Evolutionary conservation across 1,140 invertebrate species (phyloP), one percentile per base, ranked within the genome.

Genomic region (Akabosia matsudoensis): DNA sequence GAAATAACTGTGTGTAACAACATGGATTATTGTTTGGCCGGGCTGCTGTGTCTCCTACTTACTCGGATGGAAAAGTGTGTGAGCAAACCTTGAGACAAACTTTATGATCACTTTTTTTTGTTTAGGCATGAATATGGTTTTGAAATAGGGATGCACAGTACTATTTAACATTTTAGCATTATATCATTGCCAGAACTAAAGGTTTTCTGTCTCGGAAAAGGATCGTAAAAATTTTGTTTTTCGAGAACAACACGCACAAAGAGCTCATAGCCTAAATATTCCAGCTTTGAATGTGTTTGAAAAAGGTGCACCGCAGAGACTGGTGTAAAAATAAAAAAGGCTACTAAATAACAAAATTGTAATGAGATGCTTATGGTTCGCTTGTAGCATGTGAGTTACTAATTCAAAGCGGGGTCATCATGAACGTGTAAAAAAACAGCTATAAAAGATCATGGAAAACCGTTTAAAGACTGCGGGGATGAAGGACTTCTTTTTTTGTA

Each of bases 61-160:
- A 18, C 37, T 45, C 18, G 37, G 37, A 45, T 45, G 37, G 18
- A 10, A 18, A 18, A 45, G 37, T 45, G 37, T 45, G 22, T 10
- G 54, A 31, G 61, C 22, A 24, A 30, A 30, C 61, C 61, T 67
- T 67, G 61, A 67, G 61, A 67, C 61, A 67, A n/a, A 67, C 61
- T 67, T 67, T 67, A 67, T 22, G 61, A 67, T 67, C 61, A 67
- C 30, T 67, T 56, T 22, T 7, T 31, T 67, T 13, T 30, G 3
- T 30, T 30, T 30, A 67, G 26, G 54, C 54, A n/a, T n/a, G n/a
- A n/a, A n/a, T 61, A 61, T 7, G 13, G 54, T 61, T 61, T 24
- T 61, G 14, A 16, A 22, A 16, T 7, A 61, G 13, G 14, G 7
- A 45, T 45, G 37, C 18, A 45, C 18, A 45, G 37, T 45, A 45